These are phyloP conservation scores for Scaptomyza parva DNA, from an alignment of 2,888 invertebrate genomes.

Conservation along the genomic window DNA sequence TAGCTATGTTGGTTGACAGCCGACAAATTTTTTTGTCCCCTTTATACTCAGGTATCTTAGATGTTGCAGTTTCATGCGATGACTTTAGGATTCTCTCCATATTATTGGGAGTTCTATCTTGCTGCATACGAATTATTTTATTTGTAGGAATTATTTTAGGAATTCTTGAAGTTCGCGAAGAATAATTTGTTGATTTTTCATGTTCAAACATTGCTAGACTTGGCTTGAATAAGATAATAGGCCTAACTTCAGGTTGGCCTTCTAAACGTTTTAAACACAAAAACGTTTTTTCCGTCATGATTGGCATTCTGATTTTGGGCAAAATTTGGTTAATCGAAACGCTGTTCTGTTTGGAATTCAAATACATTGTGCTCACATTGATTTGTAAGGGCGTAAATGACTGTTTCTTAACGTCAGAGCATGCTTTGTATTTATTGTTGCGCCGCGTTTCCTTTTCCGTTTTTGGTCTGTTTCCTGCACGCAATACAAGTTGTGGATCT, in stretches of 20 bases:
- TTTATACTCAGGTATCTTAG: background rate
- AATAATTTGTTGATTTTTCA: too few relatives aligned
- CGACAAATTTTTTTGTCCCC: background rate
- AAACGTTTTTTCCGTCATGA: too few relatives aligned
- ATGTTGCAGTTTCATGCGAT: background rate
- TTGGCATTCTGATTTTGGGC: background rate
- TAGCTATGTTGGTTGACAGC: background rate
- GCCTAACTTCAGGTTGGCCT: too few relatives aligned
- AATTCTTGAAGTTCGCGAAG: background rate
- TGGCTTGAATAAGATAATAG: too few relatives aligned
- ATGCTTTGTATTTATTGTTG: background rate
- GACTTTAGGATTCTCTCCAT: background rate
- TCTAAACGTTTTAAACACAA: too few relatives aligned
- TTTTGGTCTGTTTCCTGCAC: conserved; percentile 14
- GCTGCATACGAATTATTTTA: background rate
- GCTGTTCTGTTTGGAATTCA: background rate
- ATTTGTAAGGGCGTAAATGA: background rate
- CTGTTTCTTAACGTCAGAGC: background rate
- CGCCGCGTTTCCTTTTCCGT: background rate
- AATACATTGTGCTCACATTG: background rate
- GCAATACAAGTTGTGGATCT: background rate
- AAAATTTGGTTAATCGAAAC: too few relatives aligned
- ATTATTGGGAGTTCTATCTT: background rate
- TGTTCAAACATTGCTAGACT: too few relatives aligned
- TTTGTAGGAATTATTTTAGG: background rate